Evolutionary conservation across 2,888 invertebrate species (phyloP).

Genomic region (Sphaerophoria rueppellii): DNA sequence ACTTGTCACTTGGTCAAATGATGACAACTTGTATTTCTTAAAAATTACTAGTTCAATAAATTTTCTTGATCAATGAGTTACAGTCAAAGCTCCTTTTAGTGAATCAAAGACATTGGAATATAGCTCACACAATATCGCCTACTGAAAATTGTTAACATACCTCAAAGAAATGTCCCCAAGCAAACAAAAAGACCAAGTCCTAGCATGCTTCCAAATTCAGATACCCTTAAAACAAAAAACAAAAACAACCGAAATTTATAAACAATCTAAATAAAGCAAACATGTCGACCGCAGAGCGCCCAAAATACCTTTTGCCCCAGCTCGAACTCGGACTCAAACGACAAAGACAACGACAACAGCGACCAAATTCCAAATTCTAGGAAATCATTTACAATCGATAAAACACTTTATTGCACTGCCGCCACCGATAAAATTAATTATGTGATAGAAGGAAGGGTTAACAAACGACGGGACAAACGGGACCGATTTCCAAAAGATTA

Average conservation of each 20-base stretch:
- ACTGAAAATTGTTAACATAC: too few species aligned
- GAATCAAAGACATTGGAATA: too few species aligned
- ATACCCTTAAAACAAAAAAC: background rate
- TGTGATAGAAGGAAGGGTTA: conserved; percentile 46
- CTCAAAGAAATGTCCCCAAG: conserved; percentile 21
- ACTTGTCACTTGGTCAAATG: too few species aligned
- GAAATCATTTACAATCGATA: conserved; percentile 75
- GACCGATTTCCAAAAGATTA: conserved; percentile 64
- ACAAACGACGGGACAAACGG: conserved; percentile 35
- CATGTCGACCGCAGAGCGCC: conserved; percentile 66
- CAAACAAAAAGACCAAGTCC: background rate
- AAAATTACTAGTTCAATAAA: too few species aligned
- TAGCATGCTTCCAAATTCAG: conserved; percentile 42
- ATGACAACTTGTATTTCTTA: too few species aligned
- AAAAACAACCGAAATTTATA: conserved; percentile 20
- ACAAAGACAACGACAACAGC: conserved; percentile 1
- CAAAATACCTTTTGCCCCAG: conserved; percentile 60
- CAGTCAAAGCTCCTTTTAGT: too few species aligned
- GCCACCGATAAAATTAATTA: conserved; percentile 72
- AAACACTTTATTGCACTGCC: conserved; percentile 72
- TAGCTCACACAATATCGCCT: too few species aligned
- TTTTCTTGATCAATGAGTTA: too few species aligned
- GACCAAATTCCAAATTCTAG: conserved; percentile 72
- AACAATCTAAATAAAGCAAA: conserved; percentile 53
- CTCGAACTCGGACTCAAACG: background rate